Base-by-base conservation (phyloP, 2,797 vertebrate genomes). In the Pterois miles region DNA sequence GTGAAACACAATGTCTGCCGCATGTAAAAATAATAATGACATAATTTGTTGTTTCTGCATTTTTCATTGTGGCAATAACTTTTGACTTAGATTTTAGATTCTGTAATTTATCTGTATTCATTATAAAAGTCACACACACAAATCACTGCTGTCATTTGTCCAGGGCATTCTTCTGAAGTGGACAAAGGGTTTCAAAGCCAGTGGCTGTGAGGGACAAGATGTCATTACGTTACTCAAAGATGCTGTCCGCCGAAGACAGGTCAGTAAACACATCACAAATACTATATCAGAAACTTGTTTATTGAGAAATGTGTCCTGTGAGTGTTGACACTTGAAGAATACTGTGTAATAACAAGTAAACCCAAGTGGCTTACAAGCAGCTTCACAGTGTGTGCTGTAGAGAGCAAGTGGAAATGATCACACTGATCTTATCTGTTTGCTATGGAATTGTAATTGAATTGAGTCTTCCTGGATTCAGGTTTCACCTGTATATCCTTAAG, bases 101-200 rank as follows among this genome's bases (percentile, higher is more conserved):
- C 29, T 34, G 31, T 63, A 2, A 16, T 59, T 16, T 25, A 27
- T 18, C 16, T 43, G 0, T 43, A 43, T 43, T 29, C 23, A 29
- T 63, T 7, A 10, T 27, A 20, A 63, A 38, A 27, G 27, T 65
- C 43, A 31, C 5, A 14, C 46, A n/a, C 10, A 59, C 23, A 23
- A 6, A 36, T 18, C 6, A 5, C 25, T 36, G 3, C 6, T 27
- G 8, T 85, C 1, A 67, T 85, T 48, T 72, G 14, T 75, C 5
- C 71, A 99, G 98, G 98, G 97, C 1, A 96, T 99, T 75, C 95
- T 99, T 27, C 93, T 99, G 79, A 97, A 96, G 72, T 99, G 98
- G 98, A 99, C 98, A 0, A 99, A 99, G 76, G 98, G 98, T 5
- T 99, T 99, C 92, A 99, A 96, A 86, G 98, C 97, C 0, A 96